A percentile compares a stretch with the other conserved stretches of the same genome.
Evolutionary conservation across 2,888 invertebrate genomes (phyloP).

Genomic region (Euzetes globulus): DNA sequence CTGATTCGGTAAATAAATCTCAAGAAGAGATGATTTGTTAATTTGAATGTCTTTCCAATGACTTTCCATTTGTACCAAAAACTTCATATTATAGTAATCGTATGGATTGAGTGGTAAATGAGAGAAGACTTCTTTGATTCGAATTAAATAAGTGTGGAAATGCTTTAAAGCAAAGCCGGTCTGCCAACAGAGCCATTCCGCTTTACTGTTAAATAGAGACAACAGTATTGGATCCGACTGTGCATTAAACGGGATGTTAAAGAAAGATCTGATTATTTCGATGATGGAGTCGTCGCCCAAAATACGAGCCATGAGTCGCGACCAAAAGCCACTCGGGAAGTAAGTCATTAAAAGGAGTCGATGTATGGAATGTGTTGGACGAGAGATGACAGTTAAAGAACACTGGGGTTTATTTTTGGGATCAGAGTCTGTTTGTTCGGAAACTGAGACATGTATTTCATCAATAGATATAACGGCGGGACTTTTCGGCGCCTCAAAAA

Average conservation of each 20-base stretch:
- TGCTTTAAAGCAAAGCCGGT: conserved; percentile 68
- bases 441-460: neutral
- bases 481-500: conserved; percentile 15
- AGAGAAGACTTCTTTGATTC: conserved; percentile 72
- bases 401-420: neutral
- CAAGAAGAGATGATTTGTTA: conserved; percentile 69
- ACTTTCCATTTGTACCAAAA: conserved; percentile 63
- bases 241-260: conserved; percentile 64
- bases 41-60: conserved; percentile 79
- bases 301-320: conserved; percentile 80
- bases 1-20: conserved; percentile 71
- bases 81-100: conserved; percentile 51
- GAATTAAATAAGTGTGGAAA: conserved; percentile 42
- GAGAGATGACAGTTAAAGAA: conserved; percentile 25
- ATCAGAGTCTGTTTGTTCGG: neutral
- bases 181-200: conserved; percentile 91
- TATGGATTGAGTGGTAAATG: conserved; percentile 49
- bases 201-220: conserved; percentile 45
- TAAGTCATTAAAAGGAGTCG: conserved; percentile 86
- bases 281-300: conserved; percentile 78
- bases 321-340: conserved; percentile 97
- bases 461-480: neutral
- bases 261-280: conserved; percentile 65
- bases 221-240: conserved; percentile 47
- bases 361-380: conserved; percentile 45